These are phyloP conservation scores for Vespertilio murinus DNA, from an alignment of 2,797 vertebrate species.

Conservation along the genomic window DNA sequence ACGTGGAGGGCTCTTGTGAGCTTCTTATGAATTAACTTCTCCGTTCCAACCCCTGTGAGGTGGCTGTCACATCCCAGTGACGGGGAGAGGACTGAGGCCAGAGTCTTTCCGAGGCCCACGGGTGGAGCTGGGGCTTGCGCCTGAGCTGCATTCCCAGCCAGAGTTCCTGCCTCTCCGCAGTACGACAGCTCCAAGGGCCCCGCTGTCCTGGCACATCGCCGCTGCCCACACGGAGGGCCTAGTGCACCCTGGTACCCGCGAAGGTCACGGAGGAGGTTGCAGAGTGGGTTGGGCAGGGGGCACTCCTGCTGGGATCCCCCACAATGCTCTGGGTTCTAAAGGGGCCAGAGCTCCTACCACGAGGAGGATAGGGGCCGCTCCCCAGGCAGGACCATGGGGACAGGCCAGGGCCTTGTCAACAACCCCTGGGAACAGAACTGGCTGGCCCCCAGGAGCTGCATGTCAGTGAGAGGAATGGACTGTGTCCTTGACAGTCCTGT, in stretches of 20 bases:
- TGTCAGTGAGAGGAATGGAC: neutral
- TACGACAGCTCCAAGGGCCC: too few species aligned
- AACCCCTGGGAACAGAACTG: neutral
- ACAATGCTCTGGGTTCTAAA: fast-evolving
- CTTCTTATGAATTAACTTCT: neutral
- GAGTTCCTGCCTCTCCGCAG: neutral
- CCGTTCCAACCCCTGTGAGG: neutral
- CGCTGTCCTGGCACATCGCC: fast-evolving
- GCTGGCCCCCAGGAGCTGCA: neutral
- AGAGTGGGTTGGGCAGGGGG: too few species aligned
- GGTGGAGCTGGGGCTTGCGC: neutral
- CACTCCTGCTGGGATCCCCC: neutral
- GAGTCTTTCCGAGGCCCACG: neutral
- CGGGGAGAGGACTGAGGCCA: neutral
- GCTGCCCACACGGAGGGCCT: neutral
- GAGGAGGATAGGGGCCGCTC: neutral
- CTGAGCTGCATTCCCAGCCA: fast-evolving
- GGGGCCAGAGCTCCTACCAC: neutral
- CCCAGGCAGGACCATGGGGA: neutral
- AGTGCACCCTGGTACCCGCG: too few species aligned
- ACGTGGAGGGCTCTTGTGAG: fast-evolving
- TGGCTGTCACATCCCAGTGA: neutral
- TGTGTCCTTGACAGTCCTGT: neutral
- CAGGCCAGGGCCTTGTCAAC: neutral
- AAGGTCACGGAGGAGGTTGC: neutral